These are phyloP conservation scores for Clamator glandarius DNA, from an alignment of 2,797 vertebrate species.

Conservation along the genomic window DNA sequence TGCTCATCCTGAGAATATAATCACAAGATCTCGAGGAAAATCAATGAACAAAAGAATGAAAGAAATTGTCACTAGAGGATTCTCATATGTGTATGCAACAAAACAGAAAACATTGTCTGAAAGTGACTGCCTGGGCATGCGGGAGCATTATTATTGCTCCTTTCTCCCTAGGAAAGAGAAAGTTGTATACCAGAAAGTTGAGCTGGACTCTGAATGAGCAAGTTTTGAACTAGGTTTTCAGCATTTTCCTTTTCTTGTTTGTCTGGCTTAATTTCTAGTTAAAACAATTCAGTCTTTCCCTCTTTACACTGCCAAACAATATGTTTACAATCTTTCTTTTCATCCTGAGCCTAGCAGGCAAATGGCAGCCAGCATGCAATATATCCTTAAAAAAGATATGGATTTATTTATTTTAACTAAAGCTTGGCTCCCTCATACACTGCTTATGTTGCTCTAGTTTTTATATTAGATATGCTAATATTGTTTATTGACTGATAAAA, in stretches of 20 bases:
- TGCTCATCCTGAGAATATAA: background rate
- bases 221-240: background rate
- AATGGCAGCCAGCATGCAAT: background rate
- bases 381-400: background rate
- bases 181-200: background rate
- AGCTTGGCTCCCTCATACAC: background rate
- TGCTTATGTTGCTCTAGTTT: background rate
- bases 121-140: background rate
- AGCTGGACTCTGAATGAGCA: background rate
- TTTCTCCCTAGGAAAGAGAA: background rate
- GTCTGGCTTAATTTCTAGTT: background rate
- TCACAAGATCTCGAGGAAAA: background rate
- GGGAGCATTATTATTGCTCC: background rate
- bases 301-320: background rate
- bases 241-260: background rate
- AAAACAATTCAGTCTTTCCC: background rate
- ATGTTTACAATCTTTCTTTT: background rate
- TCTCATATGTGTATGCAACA: background rate
- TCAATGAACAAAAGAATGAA: conserved; percentile 15
- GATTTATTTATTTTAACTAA: background rate
- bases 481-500: background rate
- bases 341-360: background rate
- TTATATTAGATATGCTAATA: background rate
- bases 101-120: background rate
- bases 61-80: background rate